A percentile compares a stretch with the other conserved stretches of the same genome.
These are phyloP conservation scores for Eupithecia exiguata DNA, from an alignment of 2,888 invertebrate species.

Conservation along the genomic window DNA sequence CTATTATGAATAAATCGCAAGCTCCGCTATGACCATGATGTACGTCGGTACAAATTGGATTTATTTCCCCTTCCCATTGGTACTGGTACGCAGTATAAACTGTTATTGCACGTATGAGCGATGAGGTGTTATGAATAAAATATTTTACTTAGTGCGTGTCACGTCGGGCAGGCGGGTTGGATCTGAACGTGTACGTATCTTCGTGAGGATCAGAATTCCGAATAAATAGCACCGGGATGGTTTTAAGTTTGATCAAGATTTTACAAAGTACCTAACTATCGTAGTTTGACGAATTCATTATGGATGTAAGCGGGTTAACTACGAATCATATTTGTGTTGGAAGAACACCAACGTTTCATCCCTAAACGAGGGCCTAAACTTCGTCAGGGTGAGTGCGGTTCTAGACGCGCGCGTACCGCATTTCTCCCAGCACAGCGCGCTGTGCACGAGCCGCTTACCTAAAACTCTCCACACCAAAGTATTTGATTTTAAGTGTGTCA, in stretches of 20 bases:
- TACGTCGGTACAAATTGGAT: constrained; percentile 80
- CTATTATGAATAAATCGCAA: constrained; percentile 75
- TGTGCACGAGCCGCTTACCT: too few relatives aligned
- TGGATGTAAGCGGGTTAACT: too few relatives aligned
- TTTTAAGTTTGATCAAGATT: background rate
- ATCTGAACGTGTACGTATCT: constrained; percentile 20
- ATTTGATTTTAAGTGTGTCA: too few relatives aligned
- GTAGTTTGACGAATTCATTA: too few relatives aligned
- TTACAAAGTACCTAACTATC: background rate
- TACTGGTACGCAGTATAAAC: constrained; percentile 62
- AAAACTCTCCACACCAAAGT: too few relatives aligned
- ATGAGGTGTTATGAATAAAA: constrained; percentile 76
- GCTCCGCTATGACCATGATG: constrained; percentile 75
- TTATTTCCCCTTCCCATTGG: constrained; percentile 74
- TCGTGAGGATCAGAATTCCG: constrained; percentile 31
- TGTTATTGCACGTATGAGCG: constrained; percentile 69
- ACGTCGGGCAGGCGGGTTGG: constrained; percentile 53
- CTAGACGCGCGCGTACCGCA: too few relatives aligned
- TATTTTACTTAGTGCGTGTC: constrained; percentile 69
- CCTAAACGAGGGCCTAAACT: too few relatives aligned
- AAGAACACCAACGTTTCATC: too few relatives aligned
- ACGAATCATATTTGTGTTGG: too few relatives aligned
- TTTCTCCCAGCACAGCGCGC: too few relatives aligned
- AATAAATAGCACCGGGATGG: background rate
- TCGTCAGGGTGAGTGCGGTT: too few relatives aligned